phyloP scores from a whole-genome alignment of 2,113 vertebrate species.

The Ovis aries region DNA sequence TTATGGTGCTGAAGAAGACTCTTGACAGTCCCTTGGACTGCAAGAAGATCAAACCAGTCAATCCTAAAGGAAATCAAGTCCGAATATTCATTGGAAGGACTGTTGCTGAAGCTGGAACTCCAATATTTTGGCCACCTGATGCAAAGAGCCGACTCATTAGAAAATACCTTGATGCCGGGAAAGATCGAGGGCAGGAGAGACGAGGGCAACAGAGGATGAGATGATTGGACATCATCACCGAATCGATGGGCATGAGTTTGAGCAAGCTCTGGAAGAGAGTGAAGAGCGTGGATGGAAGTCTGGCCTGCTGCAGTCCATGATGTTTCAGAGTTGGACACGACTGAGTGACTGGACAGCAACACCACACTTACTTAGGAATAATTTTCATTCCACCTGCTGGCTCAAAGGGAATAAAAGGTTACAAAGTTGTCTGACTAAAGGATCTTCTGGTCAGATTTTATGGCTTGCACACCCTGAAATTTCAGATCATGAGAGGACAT shows the following conservation, averaged over 20 bases:
- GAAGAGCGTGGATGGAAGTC: not conserved
- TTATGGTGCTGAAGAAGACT: not conserved
- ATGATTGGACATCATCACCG: rapidly evolving
- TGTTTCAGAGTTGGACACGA: not conserved
- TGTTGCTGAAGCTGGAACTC: not conserved
- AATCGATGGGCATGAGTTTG: not conserved
- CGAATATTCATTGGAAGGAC: not conserved
- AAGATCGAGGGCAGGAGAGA: not conserved
- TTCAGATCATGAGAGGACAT: not conserved
- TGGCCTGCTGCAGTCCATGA: not conserved
- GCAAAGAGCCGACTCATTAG: not conserved
- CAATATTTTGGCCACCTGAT: not conserved
- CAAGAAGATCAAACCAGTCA: not conserved
- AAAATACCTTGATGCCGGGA: not conserved
- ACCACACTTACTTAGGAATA: not conserved
- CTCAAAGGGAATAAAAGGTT: not conserved
- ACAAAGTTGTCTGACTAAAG: not conserved
- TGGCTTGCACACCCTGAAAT: not conserved
- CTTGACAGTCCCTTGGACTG: not conserved
- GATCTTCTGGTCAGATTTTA: not conserved
- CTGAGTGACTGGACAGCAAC: not conserved
- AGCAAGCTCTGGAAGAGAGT: not conserved
- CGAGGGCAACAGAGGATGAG: not conserved
- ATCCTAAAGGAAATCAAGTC: not conserved
- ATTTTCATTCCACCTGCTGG: not conserved